Evolutionary conservation across 2,797 vertebrate genomes (phyloP).

Genomic region (Siniperca scherzeri): DNA sequence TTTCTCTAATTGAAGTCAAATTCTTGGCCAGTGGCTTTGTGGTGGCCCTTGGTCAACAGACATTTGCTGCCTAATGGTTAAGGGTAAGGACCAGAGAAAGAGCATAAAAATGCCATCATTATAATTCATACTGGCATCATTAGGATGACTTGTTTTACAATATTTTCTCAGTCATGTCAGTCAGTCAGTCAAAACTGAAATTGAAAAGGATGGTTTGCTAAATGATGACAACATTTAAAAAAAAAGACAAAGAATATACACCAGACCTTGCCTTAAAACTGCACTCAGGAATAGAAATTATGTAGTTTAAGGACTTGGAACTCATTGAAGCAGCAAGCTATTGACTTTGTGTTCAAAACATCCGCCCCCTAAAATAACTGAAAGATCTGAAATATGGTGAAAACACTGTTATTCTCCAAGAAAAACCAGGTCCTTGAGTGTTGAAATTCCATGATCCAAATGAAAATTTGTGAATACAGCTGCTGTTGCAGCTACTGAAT

Average conservation of each 20-base stretch:
- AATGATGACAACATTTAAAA: too few relatives aligned
- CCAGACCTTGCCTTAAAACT: neutral
- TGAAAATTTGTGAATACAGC: constrained; percentile 9
- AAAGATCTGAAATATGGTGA: constrained; percentile 1
- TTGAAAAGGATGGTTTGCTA: too few relatives aligned
- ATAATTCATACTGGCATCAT: constrained; percentile 39
- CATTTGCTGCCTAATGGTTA: constrained; percentile 17
- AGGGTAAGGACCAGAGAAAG: constrained; percentile 1
- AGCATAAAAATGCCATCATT: constrained; percentile 25
- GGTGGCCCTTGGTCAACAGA: constrained; percentile 6
- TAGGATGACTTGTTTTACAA: constrained; percentile 39
- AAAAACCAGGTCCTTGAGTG: constrained; percentile 9
- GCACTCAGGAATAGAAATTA: neutral
- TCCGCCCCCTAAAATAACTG: neutral
- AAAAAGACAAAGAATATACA: too few relatives aligned
- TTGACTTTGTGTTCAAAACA: constrained; percentile 18
- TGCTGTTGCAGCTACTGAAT: neutral
- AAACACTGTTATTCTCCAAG: neutral
- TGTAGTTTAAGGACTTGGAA: neutral
- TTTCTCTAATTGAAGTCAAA: constrained; percentile 22
- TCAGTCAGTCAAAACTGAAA: too few relatives aligned
- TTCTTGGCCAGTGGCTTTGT: constrained; percentile 16
- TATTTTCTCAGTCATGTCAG: constrained; percentile 32
- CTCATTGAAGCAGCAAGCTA: constrained; percentile 17
- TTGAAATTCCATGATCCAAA: constrained; percentile 7